Base-by-base conservation (phyloP, 2,888 invertebrate genomes). In the Mayetiola destructor region DNA sequence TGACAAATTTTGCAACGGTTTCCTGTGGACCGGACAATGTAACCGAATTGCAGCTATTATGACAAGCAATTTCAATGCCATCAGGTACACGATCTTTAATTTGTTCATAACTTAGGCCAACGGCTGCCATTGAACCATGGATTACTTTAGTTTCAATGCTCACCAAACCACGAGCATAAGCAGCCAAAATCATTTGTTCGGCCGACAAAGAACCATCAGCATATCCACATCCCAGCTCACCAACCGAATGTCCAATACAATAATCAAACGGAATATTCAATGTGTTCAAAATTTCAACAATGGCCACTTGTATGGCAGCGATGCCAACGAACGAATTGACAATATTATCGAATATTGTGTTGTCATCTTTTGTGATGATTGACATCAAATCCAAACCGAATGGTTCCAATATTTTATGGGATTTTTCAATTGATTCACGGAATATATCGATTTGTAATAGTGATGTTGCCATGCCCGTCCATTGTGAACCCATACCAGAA, bases 171-270 rank as follows among this genome's bases (percentile, higher is more conserved):
- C 92, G 77, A 68, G 85, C 86, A 70, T 91, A 92, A 0, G 93
- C 85, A 0, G 85, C 79, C 8, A 89, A 71, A 59, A 94, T 82
- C 76, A 88, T 86, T 73, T 94, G 85, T 65, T 91, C 88, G 0
- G 85, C 81, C 0, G 90, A 88, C 62, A 95, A 79, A 62, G 88
- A 86, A 0, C 89, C 91, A 69, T 96, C 96, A 2, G 92, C 93
- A 73, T 96, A 96, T 0, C 89, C 93, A 70, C 95, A 95, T 1
- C 90, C 93, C 5, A 96, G 75, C 69, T 96, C 96, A 21, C 96
- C 96, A 0, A 92, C 88, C 9, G 94, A 94, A 71, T 95, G 94
- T 2, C 96, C 88, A 61, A 88, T 80, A 61, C 88, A 81, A 30
- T 81, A 81, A 69, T 88, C 85, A 10, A 86, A 84, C 55, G 75